Base-by-base conservation (phyloP, 1,140 invertebrate genomes). In the Manduca sexta region DNA sequence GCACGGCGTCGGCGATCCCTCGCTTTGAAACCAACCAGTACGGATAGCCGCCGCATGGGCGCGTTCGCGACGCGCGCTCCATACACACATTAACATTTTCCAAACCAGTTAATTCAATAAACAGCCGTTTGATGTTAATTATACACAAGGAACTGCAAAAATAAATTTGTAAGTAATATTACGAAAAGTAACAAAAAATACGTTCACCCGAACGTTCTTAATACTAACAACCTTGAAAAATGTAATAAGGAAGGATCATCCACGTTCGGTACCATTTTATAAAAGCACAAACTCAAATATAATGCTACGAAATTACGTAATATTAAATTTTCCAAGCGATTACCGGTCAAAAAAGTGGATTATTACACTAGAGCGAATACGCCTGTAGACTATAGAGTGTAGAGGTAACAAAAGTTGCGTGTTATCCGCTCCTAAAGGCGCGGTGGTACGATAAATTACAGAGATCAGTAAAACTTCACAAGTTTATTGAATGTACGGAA, bases 1-100 rank as follows among this genome's bases (percentile, higher is more conserved):
- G 67, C 74, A 73, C 68, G 16, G 14, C 65, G 70, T 60, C 64
- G 60, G 47, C 53, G 49, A 56, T 76, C 71, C 69, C 60, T 61
- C 69, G 21, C 21, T 26, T 26, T 26, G 4, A 76, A 75, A 66
- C 57, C 67, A 53, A 47, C 55, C 59, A 60, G 49, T 46, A 39
- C 56, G 61, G 57, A 63, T 53, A 64, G 45, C 33, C 55, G 35
- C 62, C 60, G 5, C 7, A 11, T n/a, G 33, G 46, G n/a, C 41
- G 21, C 21, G 41, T 13, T 2, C 14, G n/a, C 14, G 15, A 43
- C 14, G 14, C 13, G 21, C 15, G 21, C n/a, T 6, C 30, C 13
- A 30, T 12, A 35, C 13, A 30, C 5, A 35, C 26, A 39, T 2
- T 42, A 50, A 38, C 44, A 41, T 42, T 33, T 40, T 18, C 0